A percentile compares a stretch with the other conserved stretches of the same genome.
These are phyloP conservation scores for Danio aesculapii DNA, from an alignment of 2,797 vertebrate genomes.

Conservation along the genomic window DNA sequence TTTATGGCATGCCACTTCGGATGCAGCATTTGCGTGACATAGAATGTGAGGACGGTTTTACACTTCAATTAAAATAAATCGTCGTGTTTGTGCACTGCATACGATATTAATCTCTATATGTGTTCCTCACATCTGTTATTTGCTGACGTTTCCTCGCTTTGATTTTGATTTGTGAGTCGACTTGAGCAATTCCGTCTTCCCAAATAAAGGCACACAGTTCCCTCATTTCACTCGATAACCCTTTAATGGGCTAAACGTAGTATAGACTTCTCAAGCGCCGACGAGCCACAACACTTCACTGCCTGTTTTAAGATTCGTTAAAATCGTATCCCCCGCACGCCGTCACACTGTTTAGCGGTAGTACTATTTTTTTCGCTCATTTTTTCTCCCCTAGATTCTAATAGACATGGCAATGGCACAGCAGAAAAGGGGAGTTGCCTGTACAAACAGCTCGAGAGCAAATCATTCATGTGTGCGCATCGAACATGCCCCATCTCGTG, in stretches of 20 bases:
- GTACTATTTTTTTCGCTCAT: constrained; percentile 8
- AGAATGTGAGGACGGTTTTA: background rate
- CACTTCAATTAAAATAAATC: background rate
- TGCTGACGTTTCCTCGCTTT: background rate
- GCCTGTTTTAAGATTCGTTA: constrained; percentile 22
- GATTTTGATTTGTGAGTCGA: background rate
- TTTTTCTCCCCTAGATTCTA: constrained; percentile 4
- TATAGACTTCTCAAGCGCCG: constrained; percentile 64
- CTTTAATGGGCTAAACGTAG: constrained; percentile 30
- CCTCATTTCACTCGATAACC: background rate
- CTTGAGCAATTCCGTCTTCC: background rate
- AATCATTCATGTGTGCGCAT: constrained; percentile 23
- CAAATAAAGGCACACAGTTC: background rate
- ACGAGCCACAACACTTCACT: constrained; percentile 44
- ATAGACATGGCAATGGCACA: constrained; percentile 5
- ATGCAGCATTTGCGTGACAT: background rate
- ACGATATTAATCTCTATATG: background rate
- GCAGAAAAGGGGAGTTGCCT: constrained; percentile 35
- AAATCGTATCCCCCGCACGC: constrained; percentile 32
- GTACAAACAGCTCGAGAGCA: constrained; percentile 17
- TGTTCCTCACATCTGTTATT: background rate
- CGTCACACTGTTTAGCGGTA: constrained; percentile 34
- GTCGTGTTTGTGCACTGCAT: background rate
- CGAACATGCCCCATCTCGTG: constrained; percentile 27
- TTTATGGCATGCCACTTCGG: background rate